phyloP scores from a whole-genome alignment of 2,888 invertebrate species.

The Ctena decussata region DNA sequence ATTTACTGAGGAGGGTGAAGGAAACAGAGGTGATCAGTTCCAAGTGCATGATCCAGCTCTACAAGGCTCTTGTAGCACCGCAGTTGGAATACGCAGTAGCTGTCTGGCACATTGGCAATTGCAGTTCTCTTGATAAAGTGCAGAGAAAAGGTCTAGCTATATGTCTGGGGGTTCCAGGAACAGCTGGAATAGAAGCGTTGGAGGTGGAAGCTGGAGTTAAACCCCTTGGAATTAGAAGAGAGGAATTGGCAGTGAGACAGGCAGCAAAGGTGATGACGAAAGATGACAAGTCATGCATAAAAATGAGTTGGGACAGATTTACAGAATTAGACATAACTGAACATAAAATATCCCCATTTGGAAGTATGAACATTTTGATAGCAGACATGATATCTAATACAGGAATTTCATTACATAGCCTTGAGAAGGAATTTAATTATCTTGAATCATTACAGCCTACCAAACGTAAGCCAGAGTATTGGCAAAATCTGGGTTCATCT shows the following conservation, averaged over 20 bases:
- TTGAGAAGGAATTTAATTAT: background rate
- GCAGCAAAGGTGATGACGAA: background rate
- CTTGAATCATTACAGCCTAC: no score
- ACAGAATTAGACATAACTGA: background rate
- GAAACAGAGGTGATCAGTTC: no score
- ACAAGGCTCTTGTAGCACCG: no score
- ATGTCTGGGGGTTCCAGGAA: background rate
- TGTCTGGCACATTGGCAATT: no score
- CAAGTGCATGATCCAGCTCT: no score
- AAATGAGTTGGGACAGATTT: background rate
- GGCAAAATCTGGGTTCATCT: background rate
- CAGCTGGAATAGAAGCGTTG: background rate
- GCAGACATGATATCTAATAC: background rate
- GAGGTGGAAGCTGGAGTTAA: background rate
- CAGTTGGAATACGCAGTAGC: no score
- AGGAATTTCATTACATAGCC: background rate
- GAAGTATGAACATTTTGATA: no score
- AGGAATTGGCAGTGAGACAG: background rate
- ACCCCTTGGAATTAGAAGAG: background rate
- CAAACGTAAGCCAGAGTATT: background rate
- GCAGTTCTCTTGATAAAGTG: background rate
- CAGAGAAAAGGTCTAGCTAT: background rate
- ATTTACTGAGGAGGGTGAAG: no score
- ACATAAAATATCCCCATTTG: no score
- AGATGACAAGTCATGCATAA: background rate